phyloP scores from a whole-genome alignment of 2,888 invertebrate genomes.

The Bombyx huttoni region DNA sequence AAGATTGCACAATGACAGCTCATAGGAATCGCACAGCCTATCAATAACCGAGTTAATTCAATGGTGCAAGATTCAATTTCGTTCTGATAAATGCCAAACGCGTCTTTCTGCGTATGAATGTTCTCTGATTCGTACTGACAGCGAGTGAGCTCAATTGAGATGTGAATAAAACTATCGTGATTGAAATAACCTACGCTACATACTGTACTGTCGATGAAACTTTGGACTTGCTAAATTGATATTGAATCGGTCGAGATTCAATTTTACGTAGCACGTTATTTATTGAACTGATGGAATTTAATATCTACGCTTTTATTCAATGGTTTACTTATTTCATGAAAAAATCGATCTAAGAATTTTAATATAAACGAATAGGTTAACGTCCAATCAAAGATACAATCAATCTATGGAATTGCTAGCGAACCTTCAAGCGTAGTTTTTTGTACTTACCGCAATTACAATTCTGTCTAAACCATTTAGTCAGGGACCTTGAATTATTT shows the following conservation, averaged over 20 bases:
- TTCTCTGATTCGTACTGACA: conserved; percentile 34
- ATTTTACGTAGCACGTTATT: conserved; percentile 5
- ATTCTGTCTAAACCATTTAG: conserved; percentile 39
- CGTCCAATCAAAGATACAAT: background rate
- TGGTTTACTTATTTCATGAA: background rate
- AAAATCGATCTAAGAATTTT: too few species aligned
- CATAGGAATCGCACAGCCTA: background rate
- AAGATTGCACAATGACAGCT: background rate
- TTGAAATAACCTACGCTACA: conserved; percentile 18
- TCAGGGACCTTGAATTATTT: conserved; percentile 30
- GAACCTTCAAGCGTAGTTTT: background rate
- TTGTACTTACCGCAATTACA: conserved; percentile 24
- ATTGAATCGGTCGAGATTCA: conserved; percentile 13
- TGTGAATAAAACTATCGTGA: conserved; percentile 45
- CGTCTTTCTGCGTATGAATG: conserved; percentile 14
- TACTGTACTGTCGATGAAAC: conserved; percentile 18
- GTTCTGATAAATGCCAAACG: background rate
- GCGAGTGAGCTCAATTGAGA: conserved; percentile 44
- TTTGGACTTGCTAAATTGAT: conserved; percentile 25
- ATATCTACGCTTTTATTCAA: background rate
- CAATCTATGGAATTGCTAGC: conserved; percentile 1
- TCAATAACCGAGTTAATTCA: background rate
- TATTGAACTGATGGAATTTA: background rate
- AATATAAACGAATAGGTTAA: too few species aligned
- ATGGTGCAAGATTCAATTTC: conserved; percentile 1